A percentile compares a stretch with the other conserved stretches of the same genome.
Evolutionary conservation across 2,797 vertebrate genomes (phyloP).

Genomic region (Hyperoplus lanceolatus): DNA sequence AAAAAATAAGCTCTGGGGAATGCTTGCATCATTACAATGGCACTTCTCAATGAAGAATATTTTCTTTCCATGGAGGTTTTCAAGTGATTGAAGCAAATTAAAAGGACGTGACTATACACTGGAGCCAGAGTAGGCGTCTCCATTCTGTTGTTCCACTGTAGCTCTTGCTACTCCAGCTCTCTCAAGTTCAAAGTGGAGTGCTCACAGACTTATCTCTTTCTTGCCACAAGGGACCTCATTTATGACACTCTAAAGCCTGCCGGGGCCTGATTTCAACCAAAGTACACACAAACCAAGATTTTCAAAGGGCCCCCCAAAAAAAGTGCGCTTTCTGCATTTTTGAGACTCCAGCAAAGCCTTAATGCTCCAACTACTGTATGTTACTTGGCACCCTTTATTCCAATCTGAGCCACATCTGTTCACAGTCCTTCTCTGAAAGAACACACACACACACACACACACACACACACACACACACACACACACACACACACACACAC

Average conservation of each 20-base stretch:
- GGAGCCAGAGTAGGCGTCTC: neutral
- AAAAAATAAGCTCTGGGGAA: conserved; percentile 10
- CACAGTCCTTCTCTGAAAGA: conserved; percentile 19
- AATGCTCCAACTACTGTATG: conserved; percentile 22
- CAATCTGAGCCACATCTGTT: conserved; percentile 52
- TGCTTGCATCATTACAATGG: conserved; percentile 18
- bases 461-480: conserved; percentile 12
- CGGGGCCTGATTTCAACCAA: conserved; percentile 40
- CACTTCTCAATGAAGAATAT: conserved; percentile 19
- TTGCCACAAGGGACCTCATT: conserved; percentile 57
- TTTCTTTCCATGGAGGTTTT: conserved; percentile 51
- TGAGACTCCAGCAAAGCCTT: neutral
- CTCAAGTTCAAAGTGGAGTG: conserved; percentile 54
- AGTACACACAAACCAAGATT: conserved; percentile 22
- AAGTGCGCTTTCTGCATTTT: conserved; percentile 4
- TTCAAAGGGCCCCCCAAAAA: conserved; percentile 26
- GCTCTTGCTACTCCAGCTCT: conserved; percentile 27
- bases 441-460: conserved; percentile 16
- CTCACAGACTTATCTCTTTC: conserved; percentile 44
- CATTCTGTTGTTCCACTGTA: conserved; percentile 38
- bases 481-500: conserved; percentile 12
- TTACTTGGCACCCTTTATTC: conserved; percentile 40
- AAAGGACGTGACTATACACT: conserved; percentile 10
- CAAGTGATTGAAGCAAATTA: conserved; percentile 45
- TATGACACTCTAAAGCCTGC: conserved; percentile 42